These are phyloP conservation scores for Brienomyrus longianalis DNA, from an alignment of 2,113 vertebrate genomes.

Conservation along the genomic window DNA sequence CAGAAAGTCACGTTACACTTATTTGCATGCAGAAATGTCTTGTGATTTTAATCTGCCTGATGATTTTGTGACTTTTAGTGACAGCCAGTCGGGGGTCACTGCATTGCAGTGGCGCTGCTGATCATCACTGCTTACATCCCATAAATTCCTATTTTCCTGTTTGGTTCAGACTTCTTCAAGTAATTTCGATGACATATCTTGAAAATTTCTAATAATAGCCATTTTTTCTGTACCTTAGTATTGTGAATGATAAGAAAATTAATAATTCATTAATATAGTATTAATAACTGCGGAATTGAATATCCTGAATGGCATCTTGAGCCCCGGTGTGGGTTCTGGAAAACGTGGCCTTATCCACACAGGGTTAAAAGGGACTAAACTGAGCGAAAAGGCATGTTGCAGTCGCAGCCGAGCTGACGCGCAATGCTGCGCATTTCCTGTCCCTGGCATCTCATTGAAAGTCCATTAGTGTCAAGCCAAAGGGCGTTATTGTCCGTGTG, in stretches of 20 bases:
- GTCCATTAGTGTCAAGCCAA: constrained; percentile 59
- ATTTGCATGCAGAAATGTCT: neutral
- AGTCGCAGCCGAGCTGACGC: constrained; percentile 21
- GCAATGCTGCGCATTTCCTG: constrained; percentile 23
- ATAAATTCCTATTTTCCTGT: neutral
- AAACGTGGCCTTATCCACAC: neutral
- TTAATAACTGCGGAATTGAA: neutral
- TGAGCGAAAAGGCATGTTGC: neutral
- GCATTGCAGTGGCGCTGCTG: neutral
- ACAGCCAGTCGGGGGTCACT: neutral
- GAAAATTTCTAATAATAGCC: neutral
- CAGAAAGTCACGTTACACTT: neutral
- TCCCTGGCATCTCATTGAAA: constrained; percentile 59
- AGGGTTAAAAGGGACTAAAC: neutral
- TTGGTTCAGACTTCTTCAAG: neutral
- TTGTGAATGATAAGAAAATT: neutral
- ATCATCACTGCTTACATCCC: neutral
- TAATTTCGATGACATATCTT: neutral
- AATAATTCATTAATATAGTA: neutral
- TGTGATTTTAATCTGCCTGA: neutral
- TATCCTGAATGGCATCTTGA: neutral
- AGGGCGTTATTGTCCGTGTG: constrained; percentile 44
- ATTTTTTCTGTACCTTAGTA: neutral
- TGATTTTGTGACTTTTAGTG: neutral
- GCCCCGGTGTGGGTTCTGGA: neutral